A percentile compares a stretch with the other conserved stretches of the same genome.
Evolutionary conservation across 1,140 invertebrate genomes (phyloP).

Genomic region (Leptinotarsa texana): DNA sequence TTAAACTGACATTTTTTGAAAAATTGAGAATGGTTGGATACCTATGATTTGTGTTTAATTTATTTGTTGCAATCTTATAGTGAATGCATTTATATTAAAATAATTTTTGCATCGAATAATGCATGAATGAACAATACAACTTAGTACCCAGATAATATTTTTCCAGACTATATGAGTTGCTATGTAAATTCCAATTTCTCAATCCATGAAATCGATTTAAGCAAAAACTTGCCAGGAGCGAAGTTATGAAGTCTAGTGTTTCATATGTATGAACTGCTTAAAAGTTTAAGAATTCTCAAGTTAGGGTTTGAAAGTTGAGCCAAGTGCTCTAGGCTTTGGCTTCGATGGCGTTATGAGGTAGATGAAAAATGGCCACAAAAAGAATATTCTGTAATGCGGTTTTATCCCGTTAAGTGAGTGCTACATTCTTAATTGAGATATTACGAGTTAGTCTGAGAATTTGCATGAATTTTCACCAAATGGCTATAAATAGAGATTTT

Average conservation of each 20-base stretch:
- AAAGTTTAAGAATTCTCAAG: constrained; percentile 29
- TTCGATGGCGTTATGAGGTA: neutral
- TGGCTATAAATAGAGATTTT: constrained; percentile 12
- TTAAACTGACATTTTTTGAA: no score
- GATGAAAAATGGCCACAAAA: constrained; percentile 24
- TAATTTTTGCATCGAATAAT: no score
- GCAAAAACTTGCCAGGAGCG: constrained; percentile 12
- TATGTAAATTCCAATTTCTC: constrained; percentile 7
- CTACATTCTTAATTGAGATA: neutral
- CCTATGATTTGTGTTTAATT: no score
- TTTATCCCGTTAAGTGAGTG: constrained; percentile 15
- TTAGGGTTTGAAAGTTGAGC: constrained; percentile 27
- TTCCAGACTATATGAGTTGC: no score
- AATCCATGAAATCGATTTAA: constrained; percentile 10
- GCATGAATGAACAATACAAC: no score
- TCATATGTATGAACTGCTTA: constrained; percentile 34
- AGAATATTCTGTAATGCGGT: neutral
- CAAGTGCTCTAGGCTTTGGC: constrained; percentile 12
- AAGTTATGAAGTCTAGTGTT: constrained; percentile 32
- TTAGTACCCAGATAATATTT: no score
- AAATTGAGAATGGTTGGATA: no score
- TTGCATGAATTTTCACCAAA: constrained; percentile 8
- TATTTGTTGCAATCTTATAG: no score
- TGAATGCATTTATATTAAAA: no score
- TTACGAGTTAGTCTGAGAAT: constrained; percentile 3